Conservation (phyloP, 2,113 vertebrate genomes). For the Octodon degus region DNA sequence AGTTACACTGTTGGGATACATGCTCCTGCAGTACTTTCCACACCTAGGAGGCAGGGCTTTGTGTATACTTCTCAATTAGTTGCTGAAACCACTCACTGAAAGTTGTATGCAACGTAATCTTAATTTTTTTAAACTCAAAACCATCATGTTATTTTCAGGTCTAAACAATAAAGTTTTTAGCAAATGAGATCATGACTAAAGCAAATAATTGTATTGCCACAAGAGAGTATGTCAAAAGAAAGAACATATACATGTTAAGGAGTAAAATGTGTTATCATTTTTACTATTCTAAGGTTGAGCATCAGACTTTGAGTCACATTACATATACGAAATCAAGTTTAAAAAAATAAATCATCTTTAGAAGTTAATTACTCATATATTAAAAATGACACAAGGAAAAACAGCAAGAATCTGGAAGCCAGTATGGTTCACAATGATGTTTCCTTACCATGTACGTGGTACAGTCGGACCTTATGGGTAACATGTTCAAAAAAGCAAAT, state of each 20-base stretch:
- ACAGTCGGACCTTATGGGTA: conserved; percentile 91
- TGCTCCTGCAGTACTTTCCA: not conserved
- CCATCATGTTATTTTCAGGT: not conserved
- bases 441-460: conserved; percentile 90
- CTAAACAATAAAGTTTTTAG: conserved; percentile 4
- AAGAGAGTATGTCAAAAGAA: not conserved
- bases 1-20: not conserved
- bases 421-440: not conserved
- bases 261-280: not conserved
- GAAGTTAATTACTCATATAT: not conserved
- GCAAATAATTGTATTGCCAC: not conserved
- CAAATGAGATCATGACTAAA: conserved; percentile 21
- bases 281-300: conserved; percentile 34
- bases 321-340: not conserved
- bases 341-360: not conserved
- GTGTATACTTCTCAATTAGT: not conserved
- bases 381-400: conserved; percentile 42
- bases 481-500: conserved; percentile 91
- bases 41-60: not conserved
- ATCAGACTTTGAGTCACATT: not conserved
- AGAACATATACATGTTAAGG: not conserved
- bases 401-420: conserved; percentile 3
- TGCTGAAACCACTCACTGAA: not conserved
- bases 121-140: conserved; percentile 24
- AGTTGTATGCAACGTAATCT: not conserved